Percentiles rank a stretch among this genome's conserved stretches.
Conservation (phyloP, 2,888 invertebrate species). For the Aphodius granarius region DNA sequence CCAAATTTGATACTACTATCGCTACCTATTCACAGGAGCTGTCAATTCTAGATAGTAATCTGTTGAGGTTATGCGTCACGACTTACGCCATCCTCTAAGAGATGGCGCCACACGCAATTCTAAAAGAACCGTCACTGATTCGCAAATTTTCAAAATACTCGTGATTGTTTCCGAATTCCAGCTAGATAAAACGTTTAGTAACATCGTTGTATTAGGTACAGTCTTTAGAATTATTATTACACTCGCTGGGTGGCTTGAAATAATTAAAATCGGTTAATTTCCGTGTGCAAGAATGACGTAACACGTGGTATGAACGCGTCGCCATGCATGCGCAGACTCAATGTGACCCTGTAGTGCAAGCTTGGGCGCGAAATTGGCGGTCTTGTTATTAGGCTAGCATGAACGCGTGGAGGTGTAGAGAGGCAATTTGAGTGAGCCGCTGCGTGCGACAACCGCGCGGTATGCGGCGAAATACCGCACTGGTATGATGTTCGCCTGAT, state of each 20-base stretch:
- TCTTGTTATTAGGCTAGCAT: constrained; percentile 43
- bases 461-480: background rate
- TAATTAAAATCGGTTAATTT: background rate
- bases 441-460: background rate
- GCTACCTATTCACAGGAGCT: too few species aligned
- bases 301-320: background rate
- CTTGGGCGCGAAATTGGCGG: constrained; percentile 51
- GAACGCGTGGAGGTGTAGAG: constrained; percentile 24
- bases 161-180: too few species aligned
- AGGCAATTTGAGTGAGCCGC: background rate
- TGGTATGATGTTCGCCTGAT: constrained; percentile 34
- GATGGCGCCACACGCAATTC: background rate
- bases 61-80: background rate
- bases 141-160: background rate
- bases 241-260: background rate
- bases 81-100: background rate
- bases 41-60: too few species aligned
- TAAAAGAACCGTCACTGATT: background rate
- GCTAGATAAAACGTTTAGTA: too few species aligned
- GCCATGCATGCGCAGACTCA: constrained; percentile 36
- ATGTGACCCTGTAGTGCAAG: constrained; percentile 40
- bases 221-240: background rate
- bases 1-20: too few species aligned
- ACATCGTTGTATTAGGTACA: too few species aligned
- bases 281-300: background rate